Evolutionary conservation across 2,797 vertebrate species (phyloP), one percentile per base, ranked within the genome.

Genomic region (Heliangelus exortis): DNA sequence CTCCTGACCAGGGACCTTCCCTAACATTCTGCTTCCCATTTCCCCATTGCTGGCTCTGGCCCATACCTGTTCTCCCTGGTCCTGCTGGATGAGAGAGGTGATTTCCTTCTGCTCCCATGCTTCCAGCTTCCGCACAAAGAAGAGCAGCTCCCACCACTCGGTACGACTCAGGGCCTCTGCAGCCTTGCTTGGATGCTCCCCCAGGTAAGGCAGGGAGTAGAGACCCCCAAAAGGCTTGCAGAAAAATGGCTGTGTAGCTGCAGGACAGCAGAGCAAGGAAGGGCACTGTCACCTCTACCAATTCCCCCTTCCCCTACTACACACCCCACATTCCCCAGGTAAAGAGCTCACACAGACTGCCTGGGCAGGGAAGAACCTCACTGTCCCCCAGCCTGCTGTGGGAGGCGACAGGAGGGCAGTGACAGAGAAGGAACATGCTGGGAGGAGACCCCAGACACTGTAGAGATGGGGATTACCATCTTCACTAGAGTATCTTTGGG

Each of bases 111-210:
- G 99, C 95, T 99, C 98, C 66, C 97, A 96, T 1, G 81, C 69
- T 53, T 98, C 99, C 96, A 99, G 97, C 75, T 98, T 99, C 97
- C 98, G 99, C 95, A 99, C 98, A 54, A 99, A 99, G 98, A 99
- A 99, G n/a, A 99, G 98, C 71, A 99, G 91, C 95, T 99, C 99
- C 99, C 99, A 99, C 99, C 99, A 99, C 96, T 99, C 99, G 0
- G 98, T 98, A 12, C 98, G 97, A 87, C 97, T 98, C 87, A 99
- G 98, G 19, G 58, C n/a, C 14, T 79, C 94, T 2, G 93, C 79
- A 45, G 98, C 97, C 15, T 91, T 33, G n/a, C 84, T 92, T 29
- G 91, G 91, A 28, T 63, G 96, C 78, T 98, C 98, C 0, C 97
- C 96, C 95, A 99, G 97, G 97, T 99, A 99, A 0, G 99, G 99